Conservation (phyloP, 2,113 vertebrate genomes). For the Semicossyphus pulcher region DNA sequence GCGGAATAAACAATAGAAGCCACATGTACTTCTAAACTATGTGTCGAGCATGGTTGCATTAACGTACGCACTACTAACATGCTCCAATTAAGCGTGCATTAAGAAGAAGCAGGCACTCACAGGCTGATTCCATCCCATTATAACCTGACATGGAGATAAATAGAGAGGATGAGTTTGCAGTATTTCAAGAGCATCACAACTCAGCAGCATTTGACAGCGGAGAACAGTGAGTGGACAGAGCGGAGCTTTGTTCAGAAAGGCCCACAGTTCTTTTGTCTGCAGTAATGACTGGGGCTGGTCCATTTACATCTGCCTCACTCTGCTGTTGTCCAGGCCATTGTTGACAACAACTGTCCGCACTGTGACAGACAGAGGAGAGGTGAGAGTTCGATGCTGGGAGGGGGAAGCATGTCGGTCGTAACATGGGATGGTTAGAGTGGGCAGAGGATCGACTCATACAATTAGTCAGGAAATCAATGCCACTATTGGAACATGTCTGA, state of each 20-base stretch:
- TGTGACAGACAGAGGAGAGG: conserved; percentile 29
- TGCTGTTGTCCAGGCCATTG: conserved; percentile 20
- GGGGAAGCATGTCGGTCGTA: conserved; percentile 19
- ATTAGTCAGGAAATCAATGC: conserved; percentile 57
- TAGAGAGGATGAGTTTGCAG: conserved; percentile 37
- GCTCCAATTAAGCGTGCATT: conserved; percentile 49
- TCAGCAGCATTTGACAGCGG: conserved; percentile 41
- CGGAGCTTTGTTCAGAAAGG: conserved; percentile 26
- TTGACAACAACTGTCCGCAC: conserved; percentile 38
- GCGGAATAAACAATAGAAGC: conserved; percentile 25
- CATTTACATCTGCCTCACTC: conserved; percentile 30
- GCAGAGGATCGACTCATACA: conserved; percentile 1
- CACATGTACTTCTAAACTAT: conserved; percentile 8
- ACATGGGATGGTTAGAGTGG: neutral
- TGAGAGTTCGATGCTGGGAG: conserved; percentile 20
- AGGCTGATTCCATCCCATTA: conserved; percentile 22
- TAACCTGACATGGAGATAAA: conserved; percentile 13
- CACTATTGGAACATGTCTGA: conserved; percentile 24
- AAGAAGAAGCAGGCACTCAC: conserved; percentile 20
- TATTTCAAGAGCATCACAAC: conserved; percentile 38
- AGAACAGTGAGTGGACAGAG: neutral
- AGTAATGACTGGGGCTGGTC: conserved; percentile 42
- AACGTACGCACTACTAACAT: neutral
- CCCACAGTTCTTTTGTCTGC: conserved; percentile 24
- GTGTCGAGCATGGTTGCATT: conserved; percentile 18